Evolutionary conservation across 2,113 vertebrate genomes (phyloP).

Genomic region (Rhinogobius similis): DNA sequence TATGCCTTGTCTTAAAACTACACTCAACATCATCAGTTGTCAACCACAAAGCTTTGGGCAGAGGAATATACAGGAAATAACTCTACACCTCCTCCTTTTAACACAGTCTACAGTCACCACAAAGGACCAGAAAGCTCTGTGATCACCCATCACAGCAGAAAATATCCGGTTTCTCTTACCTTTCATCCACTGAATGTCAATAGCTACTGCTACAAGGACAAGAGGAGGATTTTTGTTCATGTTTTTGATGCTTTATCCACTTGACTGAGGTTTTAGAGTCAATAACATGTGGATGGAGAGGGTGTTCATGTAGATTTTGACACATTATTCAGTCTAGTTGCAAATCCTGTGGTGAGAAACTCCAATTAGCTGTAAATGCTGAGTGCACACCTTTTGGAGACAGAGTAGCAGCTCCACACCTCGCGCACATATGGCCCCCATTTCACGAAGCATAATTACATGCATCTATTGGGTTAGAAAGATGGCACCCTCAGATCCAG

Average conservation of each 20-base stretch:
- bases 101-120: conserved; percentile 43
- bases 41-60: conserved; percentile 7
- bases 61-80: conserved; percentile 33
- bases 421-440: conserved; percentile 60
- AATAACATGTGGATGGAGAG: conserved; percentile 49
- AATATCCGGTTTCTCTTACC: conserved; percentile 36
- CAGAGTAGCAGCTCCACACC: conserved; percentile 59
- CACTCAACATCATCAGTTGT: background rate
- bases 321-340: conserved; percentile 69
- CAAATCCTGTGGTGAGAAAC: conserved; percentile 69
- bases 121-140: conserved; percentile 49
- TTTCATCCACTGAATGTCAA: conserved; percentile 54
- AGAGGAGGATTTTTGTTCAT: conserved; percentile 30
- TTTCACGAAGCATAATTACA: conserved; percentile 75
- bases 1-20: background rate
- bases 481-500: conserved; percentile 31
- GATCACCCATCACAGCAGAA: conserved; percentile 66
- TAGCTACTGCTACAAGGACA: conserved; percentile 28
- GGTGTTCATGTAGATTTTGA: conserved; percentile 46
- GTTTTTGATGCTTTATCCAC: conserved; percentile 63
- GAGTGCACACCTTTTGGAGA: conserved; percentile 69
- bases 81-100: conserved; percentile 23
- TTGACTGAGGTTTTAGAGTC: conserved; percentile 63
- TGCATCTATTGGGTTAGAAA: conserved; percentile 38
- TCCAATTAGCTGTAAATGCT: conserved; percentile 77